Conservation (phyloP, 1,140 invertebrate species). For the Ctenoplectra terminalis region DNA sequence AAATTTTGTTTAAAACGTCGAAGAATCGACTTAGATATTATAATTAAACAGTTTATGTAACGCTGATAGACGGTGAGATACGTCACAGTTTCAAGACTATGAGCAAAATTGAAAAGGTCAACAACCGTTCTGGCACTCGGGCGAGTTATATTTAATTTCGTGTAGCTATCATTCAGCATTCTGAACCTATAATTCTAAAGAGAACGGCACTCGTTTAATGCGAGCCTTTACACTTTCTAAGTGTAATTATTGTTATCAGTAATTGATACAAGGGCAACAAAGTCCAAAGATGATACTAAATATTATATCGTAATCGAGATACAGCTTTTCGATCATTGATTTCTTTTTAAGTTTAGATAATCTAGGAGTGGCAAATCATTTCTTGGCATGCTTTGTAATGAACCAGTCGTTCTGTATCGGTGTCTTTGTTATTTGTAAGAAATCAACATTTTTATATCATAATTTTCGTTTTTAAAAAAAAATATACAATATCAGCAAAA, state of each 20-base stretch:
- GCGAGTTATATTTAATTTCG: conserved; percentile 39
- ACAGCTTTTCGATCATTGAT: neutral
- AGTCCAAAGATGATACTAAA: conserved; percentile 6
- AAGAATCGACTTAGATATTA: neutral
- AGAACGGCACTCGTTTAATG: neutral
- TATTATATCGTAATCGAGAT: neutral
- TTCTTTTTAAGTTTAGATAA: conserved; percentile 22
- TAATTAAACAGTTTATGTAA: neutral
- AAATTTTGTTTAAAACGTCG: neutral
- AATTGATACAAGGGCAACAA: neutral
- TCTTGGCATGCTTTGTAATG: no score
- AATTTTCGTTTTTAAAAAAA: no score
- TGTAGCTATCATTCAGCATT: neutral
- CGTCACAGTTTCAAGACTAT: neutral
- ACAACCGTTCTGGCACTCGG: neutral
- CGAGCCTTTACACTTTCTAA: neutral
- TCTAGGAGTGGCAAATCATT: neutral
- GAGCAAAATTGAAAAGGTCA: neutral
- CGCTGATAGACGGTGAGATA: neutral
- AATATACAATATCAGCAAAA: no score
- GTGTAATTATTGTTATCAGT: neutral
- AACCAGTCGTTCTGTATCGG: no score
- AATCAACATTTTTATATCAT: no score
- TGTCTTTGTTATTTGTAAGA: no score
- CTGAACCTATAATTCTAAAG: neutral